Percentiles rank a stretch among this genome's conserved stretches.
Conservation (phyloP, 2,888 invertebrate genomes). For the Tryphoninae sp. region DNA sequence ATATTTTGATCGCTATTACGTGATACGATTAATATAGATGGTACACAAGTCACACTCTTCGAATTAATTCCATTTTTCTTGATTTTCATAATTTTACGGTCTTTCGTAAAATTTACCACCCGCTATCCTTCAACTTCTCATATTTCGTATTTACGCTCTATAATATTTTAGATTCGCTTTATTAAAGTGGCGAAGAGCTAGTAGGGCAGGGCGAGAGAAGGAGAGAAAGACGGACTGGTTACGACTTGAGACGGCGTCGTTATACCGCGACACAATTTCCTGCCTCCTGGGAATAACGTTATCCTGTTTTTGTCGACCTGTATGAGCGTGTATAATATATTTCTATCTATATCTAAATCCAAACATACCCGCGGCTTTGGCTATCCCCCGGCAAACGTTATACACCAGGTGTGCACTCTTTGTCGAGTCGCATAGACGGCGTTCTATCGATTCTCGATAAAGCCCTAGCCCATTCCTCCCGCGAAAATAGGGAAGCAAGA, state of each 20-base stretch:
- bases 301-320: neutral
- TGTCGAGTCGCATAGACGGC: slow-evolving; percentile 11
- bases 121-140: neutral
- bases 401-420: neutral
- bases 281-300: neutral
- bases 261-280: slow-evolving; percentile 36
- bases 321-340: too few species aligned
- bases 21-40: too few species aligned
- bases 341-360: neutral
- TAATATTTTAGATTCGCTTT: slow-evolving; percentile 8
- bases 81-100: neutral
- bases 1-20: too few species aligned
- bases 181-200: neutral
- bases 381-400: slow-evolving; percentile 3
- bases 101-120: slow-evolving; percentile 13
- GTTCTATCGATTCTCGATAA: slow-evolving; percentile 19
- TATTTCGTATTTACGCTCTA: neutral
- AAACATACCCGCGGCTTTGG: slow-evolving; percentile 24
- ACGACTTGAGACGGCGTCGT: slow-evolving; percentile 10
- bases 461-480: neutral
- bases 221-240: neutral
- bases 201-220: slow-evolving; percentile 1
- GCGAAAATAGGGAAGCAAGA: neutral
- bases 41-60: neutral
- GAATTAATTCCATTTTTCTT: slow-evolving; percentile 9